Base-by-base conservation (phyloP, 2,113 vertebrate genomes). In the Actenoides hombroni region DNA sequence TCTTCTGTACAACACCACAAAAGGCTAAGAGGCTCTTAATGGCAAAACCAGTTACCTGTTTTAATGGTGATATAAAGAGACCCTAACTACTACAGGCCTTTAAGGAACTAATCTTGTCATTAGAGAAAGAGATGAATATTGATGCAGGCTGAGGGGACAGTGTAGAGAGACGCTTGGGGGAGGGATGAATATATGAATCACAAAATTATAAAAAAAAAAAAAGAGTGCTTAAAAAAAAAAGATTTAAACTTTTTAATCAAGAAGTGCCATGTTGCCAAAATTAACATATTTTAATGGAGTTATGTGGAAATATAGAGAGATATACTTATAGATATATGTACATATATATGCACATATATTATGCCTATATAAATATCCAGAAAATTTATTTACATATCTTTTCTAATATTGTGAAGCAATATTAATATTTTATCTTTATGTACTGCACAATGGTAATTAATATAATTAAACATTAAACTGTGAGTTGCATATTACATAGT, bases 51-150 rank as follows among this genome's bases (percentile, higher is more conserved):
- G 61, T 86, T 89, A 69, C 28, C 53, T 92, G 39, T 73, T 94
- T 95, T 95, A 93, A 95, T 76, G 70, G 51, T 33, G 42, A 54
- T 87, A 75, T 79, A 82, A 64, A 75, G 91, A 90, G 67, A 86
- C 53, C 18, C 9, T 95, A 95, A 92, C 29, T 81, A 83, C 54
- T 79, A 35, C 40, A 65, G 88, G 28, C 59, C 78, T 90, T 79
- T n/a, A 82, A 75, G 85, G 88, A 94, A 20, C 33, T 65, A 35
- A 73, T 86, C 15, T 73, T 90, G 39, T 80, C 29, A 39, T 65
- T 71, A 48, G 25, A 46, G 23, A 86, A 29, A 82, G 60, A 83
- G 8, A 39, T 79, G 24, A 93, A 86, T 92, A 73, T 61, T 83
- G 40, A 73, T 86, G 46, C 9, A 61, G 35, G n/a, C 26, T 28